Evolutionary conservation across 2,797 vertebrate species (phyloP).

Genomic region (Scleropages formosus): DNA sequence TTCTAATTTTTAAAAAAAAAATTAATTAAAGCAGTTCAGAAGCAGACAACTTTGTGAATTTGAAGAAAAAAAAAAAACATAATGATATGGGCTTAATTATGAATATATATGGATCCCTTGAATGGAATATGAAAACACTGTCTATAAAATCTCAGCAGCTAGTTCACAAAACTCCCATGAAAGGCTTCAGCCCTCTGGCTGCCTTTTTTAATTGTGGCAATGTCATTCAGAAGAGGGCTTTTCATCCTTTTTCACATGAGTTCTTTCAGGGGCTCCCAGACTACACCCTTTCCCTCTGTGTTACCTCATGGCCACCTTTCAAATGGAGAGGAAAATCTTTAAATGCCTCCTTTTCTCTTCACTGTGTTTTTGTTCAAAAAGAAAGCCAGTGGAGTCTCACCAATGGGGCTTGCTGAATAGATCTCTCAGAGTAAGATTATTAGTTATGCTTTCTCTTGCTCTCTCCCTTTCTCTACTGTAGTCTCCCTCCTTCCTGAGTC

Average conservation of each 20-base stretch:
- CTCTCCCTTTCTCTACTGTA: background rate
- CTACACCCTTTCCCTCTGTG: slow-evolving; percentile 22
- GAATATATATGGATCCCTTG: background rate
- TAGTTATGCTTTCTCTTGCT: background rate
- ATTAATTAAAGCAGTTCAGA: background rate
- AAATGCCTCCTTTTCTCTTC: slow-evolving; percentile 18
- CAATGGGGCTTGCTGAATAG: no score
- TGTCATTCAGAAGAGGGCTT: slow-evolving; percentile 1
- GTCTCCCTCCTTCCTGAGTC: background rate
- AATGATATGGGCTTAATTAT: background rate
- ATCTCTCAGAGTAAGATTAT: background rate
- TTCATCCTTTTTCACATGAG: slow-evolving; percentile 17
- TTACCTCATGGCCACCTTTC: slow-evolving; percentile 8
- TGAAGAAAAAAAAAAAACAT: background rate
- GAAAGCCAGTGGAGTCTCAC: background rate
- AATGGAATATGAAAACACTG: background rate
- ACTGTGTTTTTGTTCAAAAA: slow-evolving; percentile 4
- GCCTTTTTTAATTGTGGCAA: slow-evolving; percentile 2
- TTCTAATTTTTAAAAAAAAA: no score
- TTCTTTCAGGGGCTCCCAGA: slow-evolving; percentile 12
- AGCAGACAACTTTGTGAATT: no score
- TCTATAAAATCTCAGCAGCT: background rate
- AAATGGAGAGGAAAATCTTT: slow-evolving; percentile 20
- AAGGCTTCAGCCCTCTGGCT: background rate
- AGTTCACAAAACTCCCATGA: background rate